Evolutionary conservation across 2,113 vertebrate species (phyloP).

Genomic region (Rhinogobius similis): DNA sequence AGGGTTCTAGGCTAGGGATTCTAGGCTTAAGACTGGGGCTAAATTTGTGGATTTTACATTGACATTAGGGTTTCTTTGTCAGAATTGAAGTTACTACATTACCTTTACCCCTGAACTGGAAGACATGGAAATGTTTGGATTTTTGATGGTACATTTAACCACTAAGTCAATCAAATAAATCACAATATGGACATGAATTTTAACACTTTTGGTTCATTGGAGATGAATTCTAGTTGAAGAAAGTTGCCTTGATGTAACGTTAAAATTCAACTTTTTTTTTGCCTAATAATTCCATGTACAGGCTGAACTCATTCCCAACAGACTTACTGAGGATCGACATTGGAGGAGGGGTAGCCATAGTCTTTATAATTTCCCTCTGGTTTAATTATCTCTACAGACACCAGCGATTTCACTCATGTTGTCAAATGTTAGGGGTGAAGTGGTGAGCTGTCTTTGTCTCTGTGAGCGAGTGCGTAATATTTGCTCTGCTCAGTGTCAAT

Average conservation of each 20-base stretch:
- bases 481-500: slow-evolving; percentile 14
- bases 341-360: slow-evolving; percentile 3
- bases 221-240: not conserved
- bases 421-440: slow-evolving; percentile 58
- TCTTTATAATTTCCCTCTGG: slow-evolving; percentile 64
- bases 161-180: not conserved
- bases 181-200: not conserved
- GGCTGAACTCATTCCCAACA: not conserved
- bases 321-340: not conserved
- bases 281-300: not conserved
- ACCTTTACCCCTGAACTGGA: too few species aligned
- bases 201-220: not conserved
- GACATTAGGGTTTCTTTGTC: too few species aligned
- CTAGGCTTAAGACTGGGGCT: too few species aligned
- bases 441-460: slow-evolving; percentile 10
- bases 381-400: slow-evolving; percentile 72
- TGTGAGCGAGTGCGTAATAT: slow-evolving; percentile 4
- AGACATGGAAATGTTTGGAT: too few species aligned
- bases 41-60: too few species aligned
- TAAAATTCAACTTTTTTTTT: not conserved
- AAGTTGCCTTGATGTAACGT: not conserved
- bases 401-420: slow-evolving; percentile 30
- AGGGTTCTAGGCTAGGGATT: too few species aligned
- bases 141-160: too few species aligned
- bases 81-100: too few species aligned